Evolutionary conservation across 2,797 vertebrate genomes (phyloP).

Genomic region (Vespertilio murinus): DNA sequence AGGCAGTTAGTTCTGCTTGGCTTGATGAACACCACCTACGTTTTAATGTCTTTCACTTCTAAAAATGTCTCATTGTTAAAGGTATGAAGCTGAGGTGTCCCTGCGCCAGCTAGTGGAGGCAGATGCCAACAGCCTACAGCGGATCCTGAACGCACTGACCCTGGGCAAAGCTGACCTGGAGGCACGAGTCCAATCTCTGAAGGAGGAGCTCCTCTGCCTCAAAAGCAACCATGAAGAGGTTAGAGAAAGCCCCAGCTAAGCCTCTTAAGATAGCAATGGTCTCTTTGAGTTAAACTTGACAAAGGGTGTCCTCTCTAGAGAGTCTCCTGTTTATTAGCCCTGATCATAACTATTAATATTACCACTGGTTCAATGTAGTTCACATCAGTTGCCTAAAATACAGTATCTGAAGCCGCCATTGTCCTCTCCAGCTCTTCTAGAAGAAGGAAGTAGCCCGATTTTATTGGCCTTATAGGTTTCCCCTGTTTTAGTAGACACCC

Average conservation of each 20-base stretch:
- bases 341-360: background rate
- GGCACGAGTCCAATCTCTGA: constrained; percentile 81
- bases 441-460: background rate
- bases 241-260: constrained; percentile 11
- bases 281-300: background rate
- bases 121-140: constrained; percentile 80
- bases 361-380: background rate
- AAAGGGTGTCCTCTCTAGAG: background rate
- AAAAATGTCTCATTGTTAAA: background rate
- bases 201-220: constrained; percentile 84
- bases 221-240: constrained; percentile 85
- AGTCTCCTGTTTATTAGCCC: background rate
- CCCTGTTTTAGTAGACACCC: background rate
- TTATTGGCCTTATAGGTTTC: background rate
- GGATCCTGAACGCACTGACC: constrained; percentile 83
- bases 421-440: background rate
- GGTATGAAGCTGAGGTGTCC: constrained; percentile 83
- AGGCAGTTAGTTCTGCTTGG: background rate
- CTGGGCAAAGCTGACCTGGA: constrained; percentile 84
- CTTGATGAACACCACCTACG: background rate
- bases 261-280: background rate
- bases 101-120: constrained; percentile 82
- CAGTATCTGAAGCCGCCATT: background rate
- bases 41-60: background rate
- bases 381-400: background rate